These are phyloP conservation scores for Laticauda colubrina DNA, from an alignment of 2,113 vertebrate species.

Conservation along the genomic window DNA sequence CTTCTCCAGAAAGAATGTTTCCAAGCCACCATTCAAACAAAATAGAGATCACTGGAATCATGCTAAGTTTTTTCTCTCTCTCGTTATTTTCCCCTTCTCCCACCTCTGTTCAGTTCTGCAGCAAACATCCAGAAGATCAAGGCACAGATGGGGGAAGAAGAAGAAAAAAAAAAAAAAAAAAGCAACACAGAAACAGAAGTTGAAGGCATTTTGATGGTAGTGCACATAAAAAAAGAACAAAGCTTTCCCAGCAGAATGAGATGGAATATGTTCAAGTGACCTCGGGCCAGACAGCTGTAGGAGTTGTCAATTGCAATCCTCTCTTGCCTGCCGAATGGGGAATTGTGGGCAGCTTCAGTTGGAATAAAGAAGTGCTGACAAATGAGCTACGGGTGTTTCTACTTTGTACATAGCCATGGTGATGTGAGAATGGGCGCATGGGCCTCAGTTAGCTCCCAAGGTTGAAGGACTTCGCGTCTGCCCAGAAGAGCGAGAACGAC, in stretches of 20 bases:
- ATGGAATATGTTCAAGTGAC: neutral
- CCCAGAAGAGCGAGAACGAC: neutral
- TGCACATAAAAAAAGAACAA: neutral
- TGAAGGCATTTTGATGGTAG: neutral
- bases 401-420: neutral
- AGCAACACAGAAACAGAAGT: neutral
- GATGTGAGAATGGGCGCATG: neutral
- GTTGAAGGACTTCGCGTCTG: neutral
- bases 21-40: conserved; percentile 12
- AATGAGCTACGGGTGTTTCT: neutral
- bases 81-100: neutral
- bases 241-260: neutral
- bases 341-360: neutral
- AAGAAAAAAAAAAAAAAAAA: neutral
- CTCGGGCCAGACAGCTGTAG: conserved; percentile 13
- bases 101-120: neutral
- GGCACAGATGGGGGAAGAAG: neutral
- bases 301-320: neutral
- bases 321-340: neutral
- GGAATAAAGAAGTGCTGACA: neutral
- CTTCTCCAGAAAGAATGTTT: neutral
- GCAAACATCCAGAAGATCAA: neutral
- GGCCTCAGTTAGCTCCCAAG: neutral
- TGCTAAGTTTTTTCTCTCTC: neutral
- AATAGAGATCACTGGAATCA: neutral